Evolutionary conservation across 92 coral and sea anemone genomes (phyloP).

Genomic region (Porites lobata): DNA sequence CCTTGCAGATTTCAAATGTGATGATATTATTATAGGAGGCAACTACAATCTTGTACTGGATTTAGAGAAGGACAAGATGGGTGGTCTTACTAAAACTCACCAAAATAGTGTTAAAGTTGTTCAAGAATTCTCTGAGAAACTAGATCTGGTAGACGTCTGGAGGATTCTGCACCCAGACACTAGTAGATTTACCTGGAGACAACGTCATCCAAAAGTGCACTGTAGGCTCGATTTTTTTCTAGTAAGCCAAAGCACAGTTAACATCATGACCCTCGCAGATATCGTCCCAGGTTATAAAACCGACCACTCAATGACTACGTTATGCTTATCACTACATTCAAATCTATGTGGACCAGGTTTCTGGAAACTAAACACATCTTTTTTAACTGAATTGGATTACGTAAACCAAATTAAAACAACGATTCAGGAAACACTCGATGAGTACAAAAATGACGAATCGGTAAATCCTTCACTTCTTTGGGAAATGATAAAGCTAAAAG

Average conservation of each 20-base stretch:
- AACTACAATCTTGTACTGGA: constrained; percentile 25
- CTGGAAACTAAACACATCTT: constrained; percentile 7
- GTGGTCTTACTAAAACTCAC: no score
- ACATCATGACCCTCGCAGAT: neutral
- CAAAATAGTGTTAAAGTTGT: no score
- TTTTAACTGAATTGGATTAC: neutral
- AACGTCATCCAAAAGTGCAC: neutral
- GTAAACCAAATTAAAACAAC: neutral
- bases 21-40: constrained; percentile 6
- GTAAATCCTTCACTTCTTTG: neutral
- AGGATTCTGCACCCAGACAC: constrained; percentile 26
- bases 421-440: no score
- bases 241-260: neutral
- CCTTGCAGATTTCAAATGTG: constrained; percentile 4
- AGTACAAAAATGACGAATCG: no score
- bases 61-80: no score
- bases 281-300: constrained; percentile 10
- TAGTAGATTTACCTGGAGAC: neutral
- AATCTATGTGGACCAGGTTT: neutral
- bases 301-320: constrained; percentile 3
- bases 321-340: neutral
- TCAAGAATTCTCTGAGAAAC: constrained; percentile 33
- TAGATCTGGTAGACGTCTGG: constrained; percentile 38
- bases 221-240: neutral
- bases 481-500: neutral